These are phyloP conservation scores for Bugulina stolonifera DNA, from an alignment of 2,888 invertebrate genomes.

Conservation along the genomic window DNA sequence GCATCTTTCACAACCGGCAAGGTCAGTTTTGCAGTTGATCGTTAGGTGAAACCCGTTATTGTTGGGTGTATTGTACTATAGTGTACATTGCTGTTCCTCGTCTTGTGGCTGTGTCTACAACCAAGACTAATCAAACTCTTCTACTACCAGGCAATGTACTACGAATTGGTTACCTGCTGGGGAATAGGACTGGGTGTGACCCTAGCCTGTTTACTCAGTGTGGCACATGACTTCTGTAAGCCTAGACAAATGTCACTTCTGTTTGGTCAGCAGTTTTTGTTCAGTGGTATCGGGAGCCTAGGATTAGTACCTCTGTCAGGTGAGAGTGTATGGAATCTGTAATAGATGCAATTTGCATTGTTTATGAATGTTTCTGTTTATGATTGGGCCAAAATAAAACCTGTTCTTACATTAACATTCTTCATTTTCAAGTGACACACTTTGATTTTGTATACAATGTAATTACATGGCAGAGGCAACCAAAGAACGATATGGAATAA, in stretches of 20 bases:
- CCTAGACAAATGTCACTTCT: neutral
- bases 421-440: no score
- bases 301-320: neutral
- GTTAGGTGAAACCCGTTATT: no score
- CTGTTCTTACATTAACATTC: no score
- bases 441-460: no score
- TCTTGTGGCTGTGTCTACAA: no score
- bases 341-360: neutral
- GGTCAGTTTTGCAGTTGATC: no score
- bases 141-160: neutral
- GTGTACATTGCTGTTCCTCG: no score
- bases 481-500: no score
- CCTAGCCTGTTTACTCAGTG: neutral
- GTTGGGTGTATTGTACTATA: no score
- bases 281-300: neutral
- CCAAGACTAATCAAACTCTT: no score
- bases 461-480: no score
- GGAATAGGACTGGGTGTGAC: neutral
- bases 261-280: neutral
- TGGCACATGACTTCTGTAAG: neutral
- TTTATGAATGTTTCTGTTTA: neutral
- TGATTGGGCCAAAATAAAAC: no score
- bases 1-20: neutral
- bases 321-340: neutral
- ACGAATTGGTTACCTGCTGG: neutral